Evolutionary conservation across 1,140 invertebrate genomes (phyloP), one percentile per base, ranked within the genome.

Genomic region (Marisa cornuarietis): DNA sequence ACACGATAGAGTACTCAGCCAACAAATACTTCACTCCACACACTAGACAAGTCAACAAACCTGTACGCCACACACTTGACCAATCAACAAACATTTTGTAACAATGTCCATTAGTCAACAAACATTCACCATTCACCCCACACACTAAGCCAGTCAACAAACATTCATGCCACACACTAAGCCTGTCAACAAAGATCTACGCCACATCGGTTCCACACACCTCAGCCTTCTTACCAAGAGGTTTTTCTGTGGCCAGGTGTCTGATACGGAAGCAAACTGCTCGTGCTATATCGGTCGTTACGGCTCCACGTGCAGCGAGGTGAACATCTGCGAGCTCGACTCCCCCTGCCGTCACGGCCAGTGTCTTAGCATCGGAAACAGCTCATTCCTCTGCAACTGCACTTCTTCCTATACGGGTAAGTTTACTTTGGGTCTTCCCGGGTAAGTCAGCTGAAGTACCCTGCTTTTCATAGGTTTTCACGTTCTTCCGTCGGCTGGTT

Each of bases 231-330:
- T 58, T 18, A 58, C 11, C 54, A 6, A 8, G 11, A 58, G 16
- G 54, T 58, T 58, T 58, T 9, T 58, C 11, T 58, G 11, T 58
- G 11, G 54, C 54, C 54, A 58, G 54, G 54, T 58, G 54, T 58
- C 66, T 18, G 76, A 74, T n/a, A 76, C 31, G 16, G 76, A 79
- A 42, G 85, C 81, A 73, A 94, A 96, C 9, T 99, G 97, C 89
- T 96, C 95, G 18, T 99, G 97, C 87, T 95, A 96, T 94, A 97
- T 87, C 16, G 86, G 85, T n/a, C 85, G 83, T 72, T 82, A 83
- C 49, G 87, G 87, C 22, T 52, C 77, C 2, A 94, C 94, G 78
- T 99, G 97, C 66, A 73, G 83, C 18, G 68, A 79, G 13, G 76
- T 79, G 42, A 83, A 88, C 78, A 69, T 71, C 20, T 88, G 87